phyloP scores from a whole-genome alignment of 2,797 vertebrate genomes.

The Eremophila alpestris region DNA sequence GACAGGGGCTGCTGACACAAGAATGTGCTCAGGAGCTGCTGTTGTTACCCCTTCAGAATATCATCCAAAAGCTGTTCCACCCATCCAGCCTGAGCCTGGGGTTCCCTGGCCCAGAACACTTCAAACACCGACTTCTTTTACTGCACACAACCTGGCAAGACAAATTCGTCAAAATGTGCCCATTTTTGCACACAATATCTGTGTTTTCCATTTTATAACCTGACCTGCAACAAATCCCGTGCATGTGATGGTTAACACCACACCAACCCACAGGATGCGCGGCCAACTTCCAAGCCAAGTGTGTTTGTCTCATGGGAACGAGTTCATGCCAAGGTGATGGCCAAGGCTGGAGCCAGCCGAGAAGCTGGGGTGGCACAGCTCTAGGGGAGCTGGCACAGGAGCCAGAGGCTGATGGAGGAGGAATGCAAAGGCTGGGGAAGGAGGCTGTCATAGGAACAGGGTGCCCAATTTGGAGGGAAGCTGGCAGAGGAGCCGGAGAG shows the following conservation, averaged over 20 bases:
- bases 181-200: rapidly evolving
- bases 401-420: not conserved
- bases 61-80: not conserved
- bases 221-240: rapidly evolving
- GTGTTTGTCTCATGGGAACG: rapidly evolving
- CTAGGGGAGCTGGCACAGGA: not conserved
- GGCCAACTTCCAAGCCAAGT: rapidly evolving
- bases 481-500: not conserved
- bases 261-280: rapidly evolving
- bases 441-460: not conserved
- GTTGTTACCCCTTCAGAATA: rapidly evolving
- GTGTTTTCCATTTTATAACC: not conserved
- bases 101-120: not conserved
- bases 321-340: rapidly evolving
- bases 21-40: rapidly evolving
- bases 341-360: rapidly evolving
- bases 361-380: not conserved
- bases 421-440: too few relatives aligned
- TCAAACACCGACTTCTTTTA: rapidly evolving
- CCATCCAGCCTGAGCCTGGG: not conserved
- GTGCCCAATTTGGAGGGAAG: not conserved
- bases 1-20: rapidly evolving
- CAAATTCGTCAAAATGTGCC: rapidly evolving
- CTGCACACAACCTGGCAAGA: not conserved
- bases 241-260: rapidly evolving